Conservation (phyloP, 2,888 invertebrate genomes). For the Caenorhabditis sp. region DNA sequence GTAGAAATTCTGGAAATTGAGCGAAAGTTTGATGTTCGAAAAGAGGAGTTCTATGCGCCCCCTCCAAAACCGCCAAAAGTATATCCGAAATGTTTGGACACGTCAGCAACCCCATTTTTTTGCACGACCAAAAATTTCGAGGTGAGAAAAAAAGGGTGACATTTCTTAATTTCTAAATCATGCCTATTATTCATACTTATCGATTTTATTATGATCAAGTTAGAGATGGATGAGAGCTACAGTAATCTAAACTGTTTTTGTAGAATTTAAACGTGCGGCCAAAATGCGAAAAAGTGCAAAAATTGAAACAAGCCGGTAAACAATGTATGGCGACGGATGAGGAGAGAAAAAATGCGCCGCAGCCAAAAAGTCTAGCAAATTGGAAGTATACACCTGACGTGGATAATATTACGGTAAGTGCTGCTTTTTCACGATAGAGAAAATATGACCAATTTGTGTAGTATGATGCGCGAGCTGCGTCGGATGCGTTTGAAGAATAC, state of each 20-base stretch:
- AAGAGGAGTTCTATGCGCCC: neutral
- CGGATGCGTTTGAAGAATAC: constrained; percentile 18
- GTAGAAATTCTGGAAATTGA: constrained; percentile 1
- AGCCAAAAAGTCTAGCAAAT: neutral
- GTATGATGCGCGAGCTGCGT: constrained; percentile 11
- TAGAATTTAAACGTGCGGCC: neutral
- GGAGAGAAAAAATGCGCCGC: neutral
- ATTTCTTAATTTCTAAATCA: neutral
- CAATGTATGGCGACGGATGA: neutral
- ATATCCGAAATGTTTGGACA: neutral
- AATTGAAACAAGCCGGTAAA: neutral
- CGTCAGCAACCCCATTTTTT: neutral
- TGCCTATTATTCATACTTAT: neutral
- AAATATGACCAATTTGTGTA: neutral
- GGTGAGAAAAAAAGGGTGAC: neutral
- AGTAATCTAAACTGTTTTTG: neutral
- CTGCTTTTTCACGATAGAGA: neutral
- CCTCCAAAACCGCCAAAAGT: neutral
- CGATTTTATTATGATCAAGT: neutral
- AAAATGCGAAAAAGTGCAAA: too few species aligned
- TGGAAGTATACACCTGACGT: neutral
- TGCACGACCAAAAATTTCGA: neutral
- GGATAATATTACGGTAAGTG: neutral
- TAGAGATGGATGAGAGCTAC: neutral
- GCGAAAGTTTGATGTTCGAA: neutral